phyloP scores from a whole-genome alignment of 2,888 invertebrate species.

The Furcula furcula region DNA sequence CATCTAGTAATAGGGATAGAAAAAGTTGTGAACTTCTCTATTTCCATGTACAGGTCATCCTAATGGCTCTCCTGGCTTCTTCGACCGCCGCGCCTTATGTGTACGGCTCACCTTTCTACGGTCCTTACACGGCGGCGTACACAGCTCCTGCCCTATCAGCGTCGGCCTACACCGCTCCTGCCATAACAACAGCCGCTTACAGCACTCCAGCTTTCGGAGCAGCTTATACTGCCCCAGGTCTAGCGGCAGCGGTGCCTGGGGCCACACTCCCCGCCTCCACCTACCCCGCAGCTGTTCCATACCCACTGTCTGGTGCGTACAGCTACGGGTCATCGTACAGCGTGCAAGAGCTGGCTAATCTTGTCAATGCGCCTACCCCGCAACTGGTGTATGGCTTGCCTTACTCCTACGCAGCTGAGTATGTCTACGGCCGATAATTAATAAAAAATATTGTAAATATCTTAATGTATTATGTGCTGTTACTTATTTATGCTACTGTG shows the following conservation, averaged over 20 bases:
- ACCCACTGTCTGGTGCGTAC: constrained; percentile 40
- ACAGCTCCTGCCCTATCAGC: constrained; percentile 8
- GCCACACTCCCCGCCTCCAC: constrained; percentile 3
- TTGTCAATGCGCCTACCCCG: constrained; percentile 31
- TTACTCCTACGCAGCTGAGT: constrained; percentile 38
- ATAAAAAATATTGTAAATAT: background rate
- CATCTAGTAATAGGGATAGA: no score
- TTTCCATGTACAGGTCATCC: constrained; percentile 48
- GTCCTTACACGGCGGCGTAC: constrained; percentile 9
- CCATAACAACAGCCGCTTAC: constrained; percentile 10
- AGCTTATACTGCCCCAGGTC: no score
- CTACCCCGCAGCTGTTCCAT: constrained; percentile 17
- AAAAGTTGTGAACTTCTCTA: no score
- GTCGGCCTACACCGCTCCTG: constrained; percentile 8
- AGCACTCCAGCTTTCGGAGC: constrained; percentile 3
- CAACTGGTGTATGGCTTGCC: constrained; percentile 35
- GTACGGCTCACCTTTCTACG: constrained; percentile 29
- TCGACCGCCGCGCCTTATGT: constrained; percentile 45
- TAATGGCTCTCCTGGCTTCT: constrained; percentile 37
- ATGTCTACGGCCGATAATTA: constrained; percentile 27
- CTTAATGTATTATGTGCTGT: background rate
- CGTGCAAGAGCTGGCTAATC: constrained; percentile 36
- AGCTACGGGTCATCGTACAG: constrained; percentile 44
- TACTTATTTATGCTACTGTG: background rate
- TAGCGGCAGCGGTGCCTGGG: constrained; percentile 1